Conservation (phyloP, 2,113 vertebrate genomes). For the Campylomormyrus tamandua region DNA sequence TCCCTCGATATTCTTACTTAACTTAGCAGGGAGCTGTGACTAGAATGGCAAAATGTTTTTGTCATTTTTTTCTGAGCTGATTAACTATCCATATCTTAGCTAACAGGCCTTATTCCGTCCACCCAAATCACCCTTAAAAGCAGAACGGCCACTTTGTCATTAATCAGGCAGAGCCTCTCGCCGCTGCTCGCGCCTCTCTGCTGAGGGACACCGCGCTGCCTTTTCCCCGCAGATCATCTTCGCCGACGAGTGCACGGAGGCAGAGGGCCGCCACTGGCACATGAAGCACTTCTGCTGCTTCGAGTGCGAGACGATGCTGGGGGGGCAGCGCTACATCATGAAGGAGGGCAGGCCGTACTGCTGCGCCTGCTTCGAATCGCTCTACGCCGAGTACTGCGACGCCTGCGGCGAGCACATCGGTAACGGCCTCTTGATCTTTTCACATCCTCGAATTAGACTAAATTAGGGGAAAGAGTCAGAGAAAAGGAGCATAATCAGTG, state of each 20-base stretch:
- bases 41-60: background rate
- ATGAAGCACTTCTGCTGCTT: constrained; percentile 98
- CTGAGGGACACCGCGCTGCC: background rate
- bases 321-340: constrained; percentile 97
- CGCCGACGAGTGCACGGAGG: constrained; percentile 93
- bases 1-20: background rate
- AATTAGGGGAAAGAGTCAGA: background rate
- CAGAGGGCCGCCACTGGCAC: constrained; percentile 96
- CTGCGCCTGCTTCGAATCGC: constrained; percentile 93
- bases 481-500: background rate
- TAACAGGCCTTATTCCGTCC: background rate
- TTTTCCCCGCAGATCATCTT: constrained; percentile 82
- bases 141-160: background rate
- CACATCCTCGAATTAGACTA: background rate
- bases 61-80: background rate
- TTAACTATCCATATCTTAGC: background rate
- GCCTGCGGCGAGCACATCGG: constrained; percentile 96
- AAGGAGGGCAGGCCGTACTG: constrained; percentile 93
- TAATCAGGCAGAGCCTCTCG: background rate
- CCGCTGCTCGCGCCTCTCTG: background rate
- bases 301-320: constrained; percentile 86
- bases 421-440: constrained; percentile 34
- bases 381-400: constrained; percentile 92
- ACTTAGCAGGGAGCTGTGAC: background rate
- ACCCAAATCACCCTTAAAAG: background rate